These are phyloP conservation scores for Sandelia bainsii DNA, from an alignment of 2,797 vertebrate genomes.

Conservation along the genomic window DNA sequence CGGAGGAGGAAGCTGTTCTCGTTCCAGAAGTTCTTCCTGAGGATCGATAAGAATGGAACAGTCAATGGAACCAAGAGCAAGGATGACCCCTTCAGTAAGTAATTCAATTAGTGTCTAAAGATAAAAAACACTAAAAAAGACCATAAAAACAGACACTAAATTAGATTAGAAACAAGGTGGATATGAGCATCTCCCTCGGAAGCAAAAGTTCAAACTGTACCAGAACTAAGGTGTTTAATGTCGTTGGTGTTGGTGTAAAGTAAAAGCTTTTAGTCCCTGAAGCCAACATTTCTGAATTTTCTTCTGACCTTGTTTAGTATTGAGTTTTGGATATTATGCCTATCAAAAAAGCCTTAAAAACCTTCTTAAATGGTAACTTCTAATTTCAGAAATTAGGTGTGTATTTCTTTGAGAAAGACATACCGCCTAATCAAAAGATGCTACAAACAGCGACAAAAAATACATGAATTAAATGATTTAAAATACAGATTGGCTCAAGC, in stretches of 20 bases:
- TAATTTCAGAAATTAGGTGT: conserved; percentile 5
- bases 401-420: not conserved
- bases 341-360: conserved; percentile 9
- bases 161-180: not conserved
- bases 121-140: not conserved
- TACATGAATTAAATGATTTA: not conserved
- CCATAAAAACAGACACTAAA: not conserved
- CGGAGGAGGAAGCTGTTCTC: conserved; percentile 95
- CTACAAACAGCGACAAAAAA: not conserved
- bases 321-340: not conserved
- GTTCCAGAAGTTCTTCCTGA: conserved; percentile 96
- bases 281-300: not conserved
- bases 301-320: not conserved
- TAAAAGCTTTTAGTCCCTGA: not conserved
- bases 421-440: not conserved
- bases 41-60: conserved; percentile 92
- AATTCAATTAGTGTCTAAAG: conserved; percentile 9
- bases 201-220: conserved; percentile 8
- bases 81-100: conserved; percentile 94
- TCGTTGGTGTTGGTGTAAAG: too few species aligned
- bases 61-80: conserved; percentile 96
- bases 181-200: not conserved
- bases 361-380: not conserved
- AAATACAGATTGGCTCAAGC: not conserved
- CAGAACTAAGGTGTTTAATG: not conserved